These are phyloP conservation scores for Anolis carolinensis DNA, from an alignment of 2,113 vertebrate genomes.

Conservation along the genomic window DNA sequence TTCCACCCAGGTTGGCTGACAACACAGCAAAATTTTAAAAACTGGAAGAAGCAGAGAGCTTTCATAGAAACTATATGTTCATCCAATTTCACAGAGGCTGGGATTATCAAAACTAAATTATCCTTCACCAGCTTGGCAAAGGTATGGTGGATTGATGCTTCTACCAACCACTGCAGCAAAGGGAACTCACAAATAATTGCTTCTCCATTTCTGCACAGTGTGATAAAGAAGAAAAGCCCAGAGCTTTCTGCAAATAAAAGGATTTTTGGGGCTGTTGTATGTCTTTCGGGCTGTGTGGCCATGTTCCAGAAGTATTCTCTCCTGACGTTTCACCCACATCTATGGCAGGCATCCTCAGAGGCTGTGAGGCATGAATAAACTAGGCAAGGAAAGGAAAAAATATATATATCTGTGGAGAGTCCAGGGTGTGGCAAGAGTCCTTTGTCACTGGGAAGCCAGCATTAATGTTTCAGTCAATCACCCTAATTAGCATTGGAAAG, in stretches of 20 bases:
- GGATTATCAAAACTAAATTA: constrained; percentile 30
- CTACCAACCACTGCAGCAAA: neutral
- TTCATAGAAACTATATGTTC: neutral
- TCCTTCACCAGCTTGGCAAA: neutral
- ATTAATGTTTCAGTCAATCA: too few species aligned
- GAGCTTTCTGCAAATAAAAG: constrained; percentile 41
- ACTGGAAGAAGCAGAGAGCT: neutral
- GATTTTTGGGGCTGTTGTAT: too few species aligned
- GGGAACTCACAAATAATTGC: neutral
- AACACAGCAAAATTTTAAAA: neutral
- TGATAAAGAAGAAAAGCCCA: constrained; percentile 10
- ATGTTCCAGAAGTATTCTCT: too few species aligned
- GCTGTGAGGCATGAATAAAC: too few species aligned
- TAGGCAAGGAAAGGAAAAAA: too few species aligned
- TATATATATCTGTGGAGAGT: too few species aligned
- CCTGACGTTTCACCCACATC: too few species aligned
- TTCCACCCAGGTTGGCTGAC: neutral
- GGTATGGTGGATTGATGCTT: constrained; percentile 5
- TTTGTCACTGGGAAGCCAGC: too few species aligned
- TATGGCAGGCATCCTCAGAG: too few species aligned
- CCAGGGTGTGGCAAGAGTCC: too few species aligned
- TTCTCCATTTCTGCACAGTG: constrained; percentile 19
- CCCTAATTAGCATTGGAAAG: too few species aligned
- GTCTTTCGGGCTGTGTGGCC: too few species aligned
- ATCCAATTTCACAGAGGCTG: constrained; percentile 21